These are phyloP conservation scores for Muscicapa striata DNA, from an alignment of 2,797 vertebrate genomes.

Conservation along the genomic window DNA sequence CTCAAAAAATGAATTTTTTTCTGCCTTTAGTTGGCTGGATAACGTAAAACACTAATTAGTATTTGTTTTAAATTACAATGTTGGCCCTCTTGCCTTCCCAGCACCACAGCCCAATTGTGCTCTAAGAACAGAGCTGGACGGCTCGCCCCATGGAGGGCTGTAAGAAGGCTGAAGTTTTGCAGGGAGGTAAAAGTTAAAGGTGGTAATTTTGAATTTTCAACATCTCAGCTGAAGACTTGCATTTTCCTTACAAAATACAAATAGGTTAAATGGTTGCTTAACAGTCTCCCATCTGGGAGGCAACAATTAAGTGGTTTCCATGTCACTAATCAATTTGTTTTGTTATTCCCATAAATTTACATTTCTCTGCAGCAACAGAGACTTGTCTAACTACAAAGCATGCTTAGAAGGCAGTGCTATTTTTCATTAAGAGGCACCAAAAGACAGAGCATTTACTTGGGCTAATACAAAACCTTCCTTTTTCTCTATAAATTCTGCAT, in stretches of 20 bases:
- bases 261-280: not conserved
- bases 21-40: not conserved
- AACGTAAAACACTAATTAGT: not conserved
- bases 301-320: constrained; percentile 24
- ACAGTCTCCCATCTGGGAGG: not conserved
- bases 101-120: not conserved
- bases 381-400: not conserved
- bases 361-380: constrained; percentile 36
- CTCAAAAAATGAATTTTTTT: not conserved
- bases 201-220: not conserved
- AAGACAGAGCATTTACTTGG: constrained; percentile 7
- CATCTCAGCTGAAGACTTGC: not conserved
- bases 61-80: not conserved
- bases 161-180: not conserved
- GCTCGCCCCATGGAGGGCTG: rapidly evolving
- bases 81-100: not conserved
- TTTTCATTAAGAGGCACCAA: constrained; percentile 21
- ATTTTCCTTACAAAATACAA: not conserved
- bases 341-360: constrained; percentile 7
- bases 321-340: constrained; percentile 47
- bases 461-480: not conserved
- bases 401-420: constrained; percentile 10
- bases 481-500: constrained; percentile 6
- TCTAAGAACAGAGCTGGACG: not conserved
- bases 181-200: not conserved